A percentile compares a stretch with the other conserved stretches of the same genome.
Conservation (phyloP, 2,888 invertebrate genomes). For the Mythimna ferrago region DNA sequence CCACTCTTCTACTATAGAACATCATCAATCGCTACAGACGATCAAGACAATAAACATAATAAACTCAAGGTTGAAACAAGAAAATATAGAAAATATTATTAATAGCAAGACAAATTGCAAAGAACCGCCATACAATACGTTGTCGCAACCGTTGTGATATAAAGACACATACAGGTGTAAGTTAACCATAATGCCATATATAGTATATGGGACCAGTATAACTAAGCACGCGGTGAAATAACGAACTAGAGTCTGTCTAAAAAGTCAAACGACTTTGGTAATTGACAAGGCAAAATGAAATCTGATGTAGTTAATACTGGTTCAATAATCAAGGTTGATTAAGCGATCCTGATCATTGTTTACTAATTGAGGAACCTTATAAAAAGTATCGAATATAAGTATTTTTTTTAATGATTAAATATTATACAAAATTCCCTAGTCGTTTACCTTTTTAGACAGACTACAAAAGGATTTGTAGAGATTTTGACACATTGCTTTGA, state of each 20-base stretch:
- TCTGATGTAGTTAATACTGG: no score
- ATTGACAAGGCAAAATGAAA: no score
- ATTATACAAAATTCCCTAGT: no score
- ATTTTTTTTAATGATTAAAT: no score
- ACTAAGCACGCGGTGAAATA: neutral
- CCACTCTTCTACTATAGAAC: slow-evolving; percentile 49
- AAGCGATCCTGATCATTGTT: no score
- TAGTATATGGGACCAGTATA: slow-evolving; percentile 30
- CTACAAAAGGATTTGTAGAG: neutral
- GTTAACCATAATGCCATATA: slow-evolving; percentile 76
- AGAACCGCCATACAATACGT: slow-evolving; percentile 52
- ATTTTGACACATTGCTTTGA: slow-evolving; percentile 3
- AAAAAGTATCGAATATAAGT: no score
- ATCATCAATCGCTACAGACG: slow-evolving; percentile 56
- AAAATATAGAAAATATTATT: slow-evolving; percentile 76
- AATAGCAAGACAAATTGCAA: slow-evolving; percentile 76
- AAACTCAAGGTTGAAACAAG: slow-evolving; percentile 82
- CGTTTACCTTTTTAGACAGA: no score
- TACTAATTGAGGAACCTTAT: no score
- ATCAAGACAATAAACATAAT: slow-evolving; percentile 81
- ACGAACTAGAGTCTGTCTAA: slow-evolving; percentile 1
- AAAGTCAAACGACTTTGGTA: no score
- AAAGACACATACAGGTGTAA: slow-evolving; percentile 74
- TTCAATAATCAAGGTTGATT: no score
- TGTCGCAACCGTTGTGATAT: slow-evolving; percentile 69